Evolutionary conservation across 2,113 vertebrate genomes (phyloP).

Genomic region (Salvelinus fontinalis): DNA sequence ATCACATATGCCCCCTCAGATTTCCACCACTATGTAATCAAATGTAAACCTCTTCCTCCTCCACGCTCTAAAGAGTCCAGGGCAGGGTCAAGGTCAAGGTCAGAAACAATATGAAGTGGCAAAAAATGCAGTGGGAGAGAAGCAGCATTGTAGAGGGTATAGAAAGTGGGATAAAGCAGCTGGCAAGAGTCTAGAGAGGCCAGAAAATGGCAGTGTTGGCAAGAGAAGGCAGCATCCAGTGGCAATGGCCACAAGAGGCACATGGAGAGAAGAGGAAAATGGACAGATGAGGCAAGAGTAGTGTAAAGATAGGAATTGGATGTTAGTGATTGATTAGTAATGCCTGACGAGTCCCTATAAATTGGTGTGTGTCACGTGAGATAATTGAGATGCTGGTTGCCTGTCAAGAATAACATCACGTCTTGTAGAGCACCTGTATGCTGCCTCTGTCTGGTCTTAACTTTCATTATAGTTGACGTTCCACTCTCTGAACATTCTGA

Average conservation of each 20-base stretch:
- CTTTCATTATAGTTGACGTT: neutral
- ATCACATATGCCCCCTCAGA: slow-evolving; percentile 15
- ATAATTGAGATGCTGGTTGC: too few relatives aligned
- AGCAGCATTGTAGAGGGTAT: neutral
- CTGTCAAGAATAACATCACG: too few relatives aligned
- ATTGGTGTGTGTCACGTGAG: too few relatives aligned
- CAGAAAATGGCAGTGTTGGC: too few relatives aligned
- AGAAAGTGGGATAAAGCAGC: neutral
- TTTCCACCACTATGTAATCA: slow-evolving; percentile 36
- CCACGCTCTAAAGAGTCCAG: slow-evolving; percentile 3
- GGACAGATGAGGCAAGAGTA: too few relatives aligned
- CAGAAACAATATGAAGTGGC: neutral
- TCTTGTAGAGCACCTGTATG: too few relatives aligned
- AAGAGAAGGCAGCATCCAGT: neutral
- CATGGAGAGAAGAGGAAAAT: too few relatives aligned
- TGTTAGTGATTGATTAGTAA: too few relatives aligned
- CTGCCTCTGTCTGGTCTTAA: too few relatives aligned
- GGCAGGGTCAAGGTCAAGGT: slow-evolving; percentile 6
- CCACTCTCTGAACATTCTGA: neutral
- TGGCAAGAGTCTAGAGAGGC: neutral
- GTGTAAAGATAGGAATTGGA: too few relatives aligned
- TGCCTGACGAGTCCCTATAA: too few relatives aligned
- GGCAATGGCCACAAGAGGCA: neutral
- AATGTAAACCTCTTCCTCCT: slow-evolving; percentile 19
- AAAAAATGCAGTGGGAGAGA: neutral